Evolutionary conservation across 2,113 vertebrate genomes (phyloP).

Genomic region (Pterophyllum scalare): DNA sequence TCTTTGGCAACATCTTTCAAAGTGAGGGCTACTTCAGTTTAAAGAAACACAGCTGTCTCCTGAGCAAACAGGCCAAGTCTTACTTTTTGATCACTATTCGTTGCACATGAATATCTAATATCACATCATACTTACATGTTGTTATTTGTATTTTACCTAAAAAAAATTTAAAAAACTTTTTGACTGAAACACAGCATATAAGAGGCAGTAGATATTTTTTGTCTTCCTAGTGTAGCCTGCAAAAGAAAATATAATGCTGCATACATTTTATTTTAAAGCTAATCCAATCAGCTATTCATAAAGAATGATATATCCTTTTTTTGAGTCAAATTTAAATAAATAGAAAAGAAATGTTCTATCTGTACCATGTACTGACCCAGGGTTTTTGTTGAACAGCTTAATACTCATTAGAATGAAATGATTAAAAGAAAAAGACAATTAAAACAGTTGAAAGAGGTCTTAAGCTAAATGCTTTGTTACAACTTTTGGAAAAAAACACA

Average conservation of each 20-base stretch:
- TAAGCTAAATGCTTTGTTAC: background rate
- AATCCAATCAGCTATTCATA: background rate
- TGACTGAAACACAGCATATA: background rate
- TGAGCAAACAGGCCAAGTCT: background rate
- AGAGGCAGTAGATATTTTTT: background rate
- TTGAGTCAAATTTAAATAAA: background rate
- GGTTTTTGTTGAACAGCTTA: background rate
- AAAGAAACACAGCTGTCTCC: conserved; percentile 40
- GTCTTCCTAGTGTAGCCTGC: background rate
- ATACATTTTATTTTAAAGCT: background rate
- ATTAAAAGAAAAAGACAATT: background rate
- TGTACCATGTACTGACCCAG: background rate
- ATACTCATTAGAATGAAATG: background rate
- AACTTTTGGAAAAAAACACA: background rate
- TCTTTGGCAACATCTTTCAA: conserved; percentile 9
- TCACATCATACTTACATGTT: background rate
- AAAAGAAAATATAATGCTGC: background rate
- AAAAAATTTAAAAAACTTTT: background rate
- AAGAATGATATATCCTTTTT: background rate
- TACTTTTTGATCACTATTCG: background rate
- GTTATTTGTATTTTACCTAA: background rate
- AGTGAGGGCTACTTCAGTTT: background rate
- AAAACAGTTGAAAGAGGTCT: background rate
- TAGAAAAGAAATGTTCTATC: too few species aligned
- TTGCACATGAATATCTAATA: background rate